Conservation (phyloP, 92 coral and sea anemone species). For the Porites divaricata region DNA sequence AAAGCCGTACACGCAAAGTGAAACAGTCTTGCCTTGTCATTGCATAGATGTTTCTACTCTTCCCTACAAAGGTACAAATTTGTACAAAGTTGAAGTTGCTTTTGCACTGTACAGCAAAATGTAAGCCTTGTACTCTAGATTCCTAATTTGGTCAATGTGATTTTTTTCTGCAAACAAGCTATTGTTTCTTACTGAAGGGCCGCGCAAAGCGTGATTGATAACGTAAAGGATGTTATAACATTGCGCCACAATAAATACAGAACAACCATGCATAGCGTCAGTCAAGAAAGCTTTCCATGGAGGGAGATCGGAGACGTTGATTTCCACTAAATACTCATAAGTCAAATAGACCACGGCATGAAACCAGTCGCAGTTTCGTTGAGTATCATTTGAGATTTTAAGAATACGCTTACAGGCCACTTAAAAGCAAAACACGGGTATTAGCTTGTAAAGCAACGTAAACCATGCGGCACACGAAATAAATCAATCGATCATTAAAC, state of each 20-base stretch:
- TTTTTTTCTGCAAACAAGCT: constrained; percentile 11
- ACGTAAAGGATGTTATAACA: neutral
- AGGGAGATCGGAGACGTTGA: neutral
- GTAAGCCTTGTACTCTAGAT: too few species aligned
- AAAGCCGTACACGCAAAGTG: too few species aligned
- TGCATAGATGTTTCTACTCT: too few species aligned
- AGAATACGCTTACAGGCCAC: neutral
- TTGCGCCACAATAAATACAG: neutral
- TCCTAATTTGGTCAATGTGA: neutral
- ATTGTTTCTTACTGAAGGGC: neutral
- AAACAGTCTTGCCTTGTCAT: too few species aligned
- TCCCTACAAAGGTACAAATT: too few species aligned
- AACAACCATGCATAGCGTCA: neutral
- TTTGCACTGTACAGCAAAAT: too few species aligned
- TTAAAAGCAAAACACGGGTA: neutral
- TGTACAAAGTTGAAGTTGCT: too few species aligned
- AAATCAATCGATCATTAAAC: constrained; percentile 44
- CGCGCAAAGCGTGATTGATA: constrained; percentile 12
- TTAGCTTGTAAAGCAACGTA: constrained; percentile 2
- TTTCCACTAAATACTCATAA: neutral
- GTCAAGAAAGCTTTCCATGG: neutral
- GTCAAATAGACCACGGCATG: neutral
- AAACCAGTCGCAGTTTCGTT: neutral
- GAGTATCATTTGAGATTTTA: neutral
- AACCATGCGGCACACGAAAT: constrained; percentile 39